Conservation (phyloP, 2,113 vertebrate species). For the Herpailurus yagouaroundi region DNA sequence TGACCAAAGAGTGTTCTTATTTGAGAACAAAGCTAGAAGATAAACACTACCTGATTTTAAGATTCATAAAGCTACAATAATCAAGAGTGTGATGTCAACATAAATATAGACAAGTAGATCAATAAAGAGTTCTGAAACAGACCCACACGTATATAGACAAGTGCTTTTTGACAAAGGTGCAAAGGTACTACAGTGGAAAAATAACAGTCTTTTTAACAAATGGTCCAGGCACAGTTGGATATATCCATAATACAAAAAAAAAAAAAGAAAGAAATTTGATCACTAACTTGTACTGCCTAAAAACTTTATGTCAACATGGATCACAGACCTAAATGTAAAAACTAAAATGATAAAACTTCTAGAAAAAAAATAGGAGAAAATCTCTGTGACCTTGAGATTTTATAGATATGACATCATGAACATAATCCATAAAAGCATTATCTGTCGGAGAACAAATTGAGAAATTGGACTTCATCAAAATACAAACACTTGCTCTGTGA, state of each 20-base stretch:
- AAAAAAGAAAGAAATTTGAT: not conserved
- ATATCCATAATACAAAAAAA: not conserved
- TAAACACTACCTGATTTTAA: slow-evolving; percentile 48
- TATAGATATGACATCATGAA: not conserved
- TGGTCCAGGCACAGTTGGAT: not conserved
- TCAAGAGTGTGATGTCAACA: slow-evolving; percentile 26
- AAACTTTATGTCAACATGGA: slow-evolving; percentile 49
- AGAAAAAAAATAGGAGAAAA: not conserved
- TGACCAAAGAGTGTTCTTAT: not conserved
- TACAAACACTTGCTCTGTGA: slow-evolving; percentile 53
- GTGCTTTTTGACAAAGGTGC: slow-evolving; percentile 5
- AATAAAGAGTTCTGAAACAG: not conserved
- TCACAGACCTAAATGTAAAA: slow-evolving; percentile 26
- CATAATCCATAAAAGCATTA: slow-evolving; percentile 21
- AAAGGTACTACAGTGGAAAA: slow-evolving; percentile 43
- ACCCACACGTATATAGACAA: not conserved
- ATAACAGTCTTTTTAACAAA: slow-evolving; percentile 50
- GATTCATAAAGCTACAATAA: slow-evolving; percentile 19
- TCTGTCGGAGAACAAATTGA: slow-evolving; percentile 39
- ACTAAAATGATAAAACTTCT: slow-evolving; percentile 21
- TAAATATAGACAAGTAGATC: not conserved
- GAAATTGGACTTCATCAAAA: slow-evolving; percentile 64
- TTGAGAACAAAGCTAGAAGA: not conserved
- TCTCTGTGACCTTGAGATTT: not conserved
- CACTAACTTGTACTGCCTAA: not conserved